These are phyloP conservation scores for Muntiacus reevesi DNA, from an alignment of 2,113 vertebrate genomes.

Conservation along the genomic window DNA sequence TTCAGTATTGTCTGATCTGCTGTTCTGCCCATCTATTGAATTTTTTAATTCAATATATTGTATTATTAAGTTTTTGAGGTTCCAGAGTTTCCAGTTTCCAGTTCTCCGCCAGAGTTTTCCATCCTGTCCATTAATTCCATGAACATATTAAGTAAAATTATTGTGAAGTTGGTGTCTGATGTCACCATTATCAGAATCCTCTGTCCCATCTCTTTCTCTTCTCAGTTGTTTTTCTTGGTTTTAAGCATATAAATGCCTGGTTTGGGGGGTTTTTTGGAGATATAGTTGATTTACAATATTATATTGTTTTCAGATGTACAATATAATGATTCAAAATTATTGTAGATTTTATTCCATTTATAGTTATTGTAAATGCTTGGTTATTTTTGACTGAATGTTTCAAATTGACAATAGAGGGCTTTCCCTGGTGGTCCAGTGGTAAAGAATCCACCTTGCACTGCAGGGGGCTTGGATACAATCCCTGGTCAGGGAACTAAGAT, in stretches of 20 bases:
- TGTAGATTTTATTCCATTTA: not conserved
- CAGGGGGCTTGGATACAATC: not conserved
- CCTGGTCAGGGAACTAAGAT: not conserved
- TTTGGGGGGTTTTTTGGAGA: fast-evolving
- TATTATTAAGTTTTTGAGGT: not conserved
- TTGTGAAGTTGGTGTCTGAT: not conserved
- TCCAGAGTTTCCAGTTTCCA: not conserved
- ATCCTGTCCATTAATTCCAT: not conserved
- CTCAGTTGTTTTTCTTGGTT: not conserved
- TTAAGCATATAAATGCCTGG: not conserved
- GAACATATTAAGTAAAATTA: not conserved
- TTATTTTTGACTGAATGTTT: not conserved
- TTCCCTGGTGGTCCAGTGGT: not conserved
- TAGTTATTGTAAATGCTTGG: not conserved
- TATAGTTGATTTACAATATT: not conserved
- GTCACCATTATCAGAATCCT: not conserved
- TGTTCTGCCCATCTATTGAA: not conserved
- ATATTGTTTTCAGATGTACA: not conserved
- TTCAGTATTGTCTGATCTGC: not conserved
- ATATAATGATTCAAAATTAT: not conserved
- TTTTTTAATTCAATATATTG: not conserved
- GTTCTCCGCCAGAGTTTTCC: not conserved
- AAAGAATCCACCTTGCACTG: not conserved
- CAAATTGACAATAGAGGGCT: not conserved
- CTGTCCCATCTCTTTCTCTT: not conserved